phyloP scores from a whole-genome alignment of 2,888 invertebrate genomes.

The Zele albiditarsus region DNA sequence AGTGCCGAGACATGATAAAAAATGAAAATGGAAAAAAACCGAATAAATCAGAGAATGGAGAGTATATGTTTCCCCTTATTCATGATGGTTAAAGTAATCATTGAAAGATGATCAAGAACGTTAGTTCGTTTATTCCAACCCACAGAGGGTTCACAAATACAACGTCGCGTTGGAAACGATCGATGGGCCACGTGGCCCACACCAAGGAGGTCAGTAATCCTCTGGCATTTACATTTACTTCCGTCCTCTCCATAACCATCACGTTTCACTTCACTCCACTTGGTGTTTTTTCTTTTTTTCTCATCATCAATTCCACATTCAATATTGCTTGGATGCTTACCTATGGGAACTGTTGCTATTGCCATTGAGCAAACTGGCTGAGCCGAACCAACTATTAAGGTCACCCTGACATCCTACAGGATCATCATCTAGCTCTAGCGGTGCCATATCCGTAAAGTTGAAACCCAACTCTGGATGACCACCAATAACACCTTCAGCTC shows the following conservation, averaged over 20 bases:
- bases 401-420: conserved; percentile 66
- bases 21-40: conserved; percentile 6
- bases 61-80: conserved; percentile 27
- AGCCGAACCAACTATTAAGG: conserved; percentile 66
- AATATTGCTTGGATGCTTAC: conserved; percentile 49
- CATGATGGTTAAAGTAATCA: conserved; percentile 76
- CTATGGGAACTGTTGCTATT: conserved; percentile 70
- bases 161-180: conserved; percentile 53
- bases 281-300: conserved; percentile 7
- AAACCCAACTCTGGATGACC: conserved; percentile 76
- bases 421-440: conserved; percentile 79
- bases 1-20: neutral
- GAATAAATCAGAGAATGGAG: conserved; percentile 6
- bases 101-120: conserved; percentile 69
- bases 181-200: conserved; percentile 45
- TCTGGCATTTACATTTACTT: conserved; percentile 28
- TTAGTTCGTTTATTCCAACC: conserved; percentile 76
- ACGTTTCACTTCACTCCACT: conserved; percentile 27
- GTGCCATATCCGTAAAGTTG: conserved; percentile 76
- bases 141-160: conserved; percentile 54
- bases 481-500: conserved; percentile 86
- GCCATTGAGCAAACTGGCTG: conserved; percentile 66
- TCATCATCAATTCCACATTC: neutral
- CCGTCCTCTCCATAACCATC: neutral
- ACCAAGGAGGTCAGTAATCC: conserved; percentile 50